Evolutionary conservation across 2,888 invertebrate species (phyloP), one percentile per base, ranked within the genome.

Genomic region (Scaptomyza flava): DNA sequence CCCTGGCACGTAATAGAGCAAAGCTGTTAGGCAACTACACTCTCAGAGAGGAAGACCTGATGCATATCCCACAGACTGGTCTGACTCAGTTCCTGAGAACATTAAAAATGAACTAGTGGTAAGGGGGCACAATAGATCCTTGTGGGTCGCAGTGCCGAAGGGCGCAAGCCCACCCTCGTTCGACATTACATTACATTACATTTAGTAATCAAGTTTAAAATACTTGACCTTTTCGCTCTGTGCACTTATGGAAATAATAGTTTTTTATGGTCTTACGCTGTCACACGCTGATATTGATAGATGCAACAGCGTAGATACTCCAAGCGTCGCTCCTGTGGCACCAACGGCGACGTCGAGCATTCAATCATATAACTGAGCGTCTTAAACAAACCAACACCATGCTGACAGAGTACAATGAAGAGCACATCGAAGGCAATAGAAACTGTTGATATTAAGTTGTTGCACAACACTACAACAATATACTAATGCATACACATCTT

Each of bases 341-440:
- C 72, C 12, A 76, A 38, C 9, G 77, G 36, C 0, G 89, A 83
- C 0, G 91, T 91, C 23, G 90, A 76, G 38, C 68, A 67, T 0
- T 46, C 50, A 50, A 90, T 67, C 82, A 89, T 84, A 23, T 70
- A 46, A 47, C 59, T 74, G 2, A 91, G 77, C 0, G 89, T 68
- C 30, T 71, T 58, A 17, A 89, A 70, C 4, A 91, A 68, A 0
- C 87, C 90, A 38, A 89, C 83, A 9, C 77, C 64, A 47, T 91
- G 91, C 47, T 81, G 64, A 17, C 87, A 83, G 3, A 90, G 53
- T 3, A 91, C 79, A 51, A 89, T 80, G 52, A 91, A 91, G 17
- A 89, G 60, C 14, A 86, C 86, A 69, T 91, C 91, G 41, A 91
- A 91, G 66, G 87, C 78, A 2, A 88, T 33, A 7, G 90, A 87